Evolutionary conservation across 92 coral and sea anemone species (phyloP), one percentile per base, ranked within the genome.

Genomic region (Ricordea florida): DNA sequence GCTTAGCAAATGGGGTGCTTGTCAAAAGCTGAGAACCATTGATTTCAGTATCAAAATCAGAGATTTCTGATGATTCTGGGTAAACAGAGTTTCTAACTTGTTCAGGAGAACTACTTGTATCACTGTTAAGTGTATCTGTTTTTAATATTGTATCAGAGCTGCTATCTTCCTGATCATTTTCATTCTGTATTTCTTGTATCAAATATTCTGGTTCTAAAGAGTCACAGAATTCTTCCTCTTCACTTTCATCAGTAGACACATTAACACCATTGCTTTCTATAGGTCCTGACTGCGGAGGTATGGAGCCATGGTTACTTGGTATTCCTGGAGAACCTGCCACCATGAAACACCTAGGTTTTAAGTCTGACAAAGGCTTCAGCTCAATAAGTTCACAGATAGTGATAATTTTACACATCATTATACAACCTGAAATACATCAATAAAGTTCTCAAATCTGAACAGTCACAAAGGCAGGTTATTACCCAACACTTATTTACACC

Each of bases 161-260:
- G 9, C 36, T 36, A 34, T 28, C 36, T 57, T 63, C 50, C 36
- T n/a, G 30, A 22, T 42, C 33, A 38, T 56, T 48, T 42, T 83
- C 92, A 60, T 77, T 81, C 41, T 74, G 73, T 4, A 84, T 72
- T 21, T 76, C 66, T 75, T 70, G 72, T n/a, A n/a, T n/a, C 56
- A 94, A 57, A 74, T 88, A 87, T 69, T 94, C 99, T 18, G 99
- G 99, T 72, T 88, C 99, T 37, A 96, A 46, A 2, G 97, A 82
- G 78, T 96, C 99, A 76, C 99, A 96, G 74, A 92, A 96, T 58
- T 92, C 93, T 23, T 96, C 99, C 52, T 94, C 93, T 33, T 84
- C 98, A 66, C 93, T 89, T 17, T 91, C 94, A 4, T 92, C 98
- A 37, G 91, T 87, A 7, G 86, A 69, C 76, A 83, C 14, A 28